Evolutionary conservation across 2,113 vertebrate genomes (phyloP), one percentile per base, ranked within the genome.

Genomic region (Eulacestoma nigropectus): DNA sequence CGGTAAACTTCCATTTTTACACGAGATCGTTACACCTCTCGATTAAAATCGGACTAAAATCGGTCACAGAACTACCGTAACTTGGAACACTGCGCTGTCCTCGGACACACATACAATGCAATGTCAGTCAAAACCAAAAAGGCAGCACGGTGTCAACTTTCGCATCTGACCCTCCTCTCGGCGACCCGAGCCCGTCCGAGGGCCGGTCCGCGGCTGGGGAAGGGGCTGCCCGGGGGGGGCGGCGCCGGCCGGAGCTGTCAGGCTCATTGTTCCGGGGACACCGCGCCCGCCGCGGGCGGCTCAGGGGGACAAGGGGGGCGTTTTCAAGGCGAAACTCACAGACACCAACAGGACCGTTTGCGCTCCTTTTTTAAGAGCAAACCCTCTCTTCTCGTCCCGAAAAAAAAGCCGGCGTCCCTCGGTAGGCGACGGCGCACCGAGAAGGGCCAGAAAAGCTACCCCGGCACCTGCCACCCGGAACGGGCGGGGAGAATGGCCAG

Each of bases 251-350:
- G 82, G 83, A 63, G 75, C 89, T 80, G 86, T 88, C 94, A 88
- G 75, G 29, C 72, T 72, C 79, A 80, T 95, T 96, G 96, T 95
- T 95, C 74, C 42, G 67, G 79, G 79, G 44, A 67, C 79, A 67
- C 56, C 11, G 42, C 70, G 42, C 41, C 56, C n/a, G 37, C 72
- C 20, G 5, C 20, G 30, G 42, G 32, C 29, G 7, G 7, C 47
- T 18, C 10, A 10, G 6, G 39, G 27, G 29, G 8, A 6, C 33
- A 33, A 3, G 12, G 12, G 19, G 29, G 10, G 1, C 12, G 16
- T 73, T 86, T 72, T 37, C 44, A 68, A 26, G 14, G 32, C 3
- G 14, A 39, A 69, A 64, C 19, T 52, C 55, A 16, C 14, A 7
- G 37, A 67, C 46, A 59, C 4, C 16, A 27, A 69, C 22, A 41